Evolutionary conservation across 2,797 vertebrate genomes (phyloP), one percentile per base, ranked within the genome.

Genomic region (Australoheros facetus): DNA sequence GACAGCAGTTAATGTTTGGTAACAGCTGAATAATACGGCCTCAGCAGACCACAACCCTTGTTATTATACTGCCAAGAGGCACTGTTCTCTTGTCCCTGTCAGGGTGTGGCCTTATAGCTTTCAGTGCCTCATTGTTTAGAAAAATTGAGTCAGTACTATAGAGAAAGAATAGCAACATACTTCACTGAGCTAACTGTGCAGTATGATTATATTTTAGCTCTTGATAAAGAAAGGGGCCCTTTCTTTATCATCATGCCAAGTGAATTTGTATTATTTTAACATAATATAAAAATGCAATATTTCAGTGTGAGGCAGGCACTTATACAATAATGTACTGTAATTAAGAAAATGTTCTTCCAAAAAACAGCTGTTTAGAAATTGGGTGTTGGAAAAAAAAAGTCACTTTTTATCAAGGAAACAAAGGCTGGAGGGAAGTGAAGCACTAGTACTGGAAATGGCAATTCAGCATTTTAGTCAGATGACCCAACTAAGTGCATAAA

Each of bases 1-100:
- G 77, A 45, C 73, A 56, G 0, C 39, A 5, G 69, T 83, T 80
- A 83, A 84, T 17, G 17, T 77, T 82, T 79, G 57, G 82, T 69
- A 73, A 71, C 9, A 21, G 39, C 9, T 1, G 32, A 58, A 45
- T 42, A 62, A 79, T 39, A 53, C 16, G 10, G n/a, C 3, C 45
- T 66, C 12, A 14, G 51, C 79, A 71, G n/a, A 56, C 30, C 30
- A 66, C 34, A 32, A 0, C 74, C 66, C 17, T 37, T 1, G 30
- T 73, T 59, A 45, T 62, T 62, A 69, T 19, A 30, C 30, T 4
- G 23, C 42, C 10, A 2, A 69, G 55, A 28, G 17, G 34, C 9
- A 32, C 64, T 72, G 74, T 45, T 56, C 64, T 26, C 3, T 7
- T 1, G 28, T 32, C 64, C 32, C 57, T 73, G 6, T 75, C 21